Evolutionary conservation across 2,113 vertebrate genomes (phyloP).

Genomic region (Porphyrio hochstetteri): DNA sequence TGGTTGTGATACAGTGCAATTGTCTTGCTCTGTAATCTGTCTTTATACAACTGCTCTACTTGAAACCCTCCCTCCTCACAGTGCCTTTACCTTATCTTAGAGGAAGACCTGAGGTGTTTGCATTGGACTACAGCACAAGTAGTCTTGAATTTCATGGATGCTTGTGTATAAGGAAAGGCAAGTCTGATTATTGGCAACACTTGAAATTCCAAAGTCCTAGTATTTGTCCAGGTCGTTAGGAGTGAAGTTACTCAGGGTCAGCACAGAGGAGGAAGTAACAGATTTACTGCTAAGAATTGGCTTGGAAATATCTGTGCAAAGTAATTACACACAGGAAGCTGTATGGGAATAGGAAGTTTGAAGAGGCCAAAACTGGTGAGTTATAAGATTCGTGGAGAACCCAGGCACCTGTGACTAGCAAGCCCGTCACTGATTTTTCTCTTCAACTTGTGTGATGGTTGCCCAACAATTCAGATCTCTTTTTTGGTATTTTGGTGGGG

Average conservation of each 20-base stretch:
- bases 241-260: constrained; percentile 14
- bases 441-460: background rate
- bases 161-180: background rate
- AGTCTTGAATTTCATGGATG: constrained; percentile 3
- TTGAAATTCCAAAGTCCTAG: constrained; percentile 20
- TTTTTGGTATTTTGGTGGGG: background rate
- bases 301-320: background rate
- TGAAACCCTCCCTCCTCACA: background rate
- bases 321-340: background rate
- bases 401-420: background rate
- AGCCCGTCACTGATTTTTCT: background rate
- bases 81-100: background rate
- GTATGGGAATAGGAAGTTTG: background rate
- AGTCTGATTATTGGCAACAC: background rate
- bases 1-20: background rate
- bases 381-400: background rate
- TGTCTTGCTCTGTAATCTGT: background rate
- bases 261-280: background rate
- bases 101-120: constrained; percentile 21
- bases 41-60: background rate
- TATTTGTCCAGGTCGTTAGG: constrained; percentile 25
- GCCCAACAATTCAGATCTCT: background rate
- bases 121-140: background rate
- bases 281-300: background rate
- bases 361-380: background rate